Base-by-base conservation (phyloP, 2,888 invertebrate genomes). In the Melipona beecheii region DNA sequence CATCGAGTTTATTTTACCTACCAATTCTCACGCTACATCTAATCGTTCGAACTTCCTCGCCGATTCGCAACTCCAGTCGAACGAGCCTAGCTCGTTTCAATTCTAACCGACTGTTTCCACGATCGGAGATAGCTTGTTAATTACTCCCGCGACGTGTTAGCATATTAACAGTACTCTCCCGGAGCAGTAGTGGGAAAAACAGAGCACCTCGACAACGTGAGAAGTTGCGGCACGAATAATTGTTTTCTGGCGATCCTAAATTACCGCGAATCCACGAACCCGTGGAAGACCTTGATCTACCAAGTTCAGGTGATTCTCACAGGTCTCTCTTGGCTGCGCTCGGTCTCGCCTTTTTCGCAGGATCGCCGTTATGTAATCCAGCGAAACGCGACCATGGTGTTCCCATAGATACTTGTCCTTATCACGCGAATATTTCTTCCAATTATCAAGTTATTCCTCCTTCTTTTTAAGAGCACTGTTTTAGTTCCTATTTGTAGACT, bases 221-320 rank as follows among this genome's bases (percentile, higher is more conserved):
- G 83, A 86, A 90, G 75, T 85, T 78, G 24, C 50, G 65, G 71
- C 56, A 31, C 60, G 75, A 71, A 89, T 83, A 84, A 90, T 85
- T 80, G 84, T 82, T 83, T 27, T 71, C 58, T n/a, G n/a, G n/a
- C 56, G 73, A 83, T 75, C 66, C 73, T 77, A 75, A 87, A 88
- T 87, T 76, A 71, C 84, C 71, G 78, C 43, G 83, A 74, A 78
- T 76, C 31, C 49, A 75, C 36, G 70, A 66, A 70, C 60, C 49
- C 19, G 68, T n/a, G 71, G 31, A 49, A 73, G 81, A 80, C 77
- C 77, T 78, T 76, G 78, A 86, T 85, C 77, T 80, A 68, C 64
- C 87, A 87, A 90, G 92, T 92, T 91, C 92, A 92, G 86, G 84
- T 80, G 89, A 91, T 92, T 93, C 92, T 88, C 92, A 92, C 92